Evolutionary conservation across 1,140 invertebrate genomes (phyloP).

Genomic region (Ostrea denselamellosa): DNA sequence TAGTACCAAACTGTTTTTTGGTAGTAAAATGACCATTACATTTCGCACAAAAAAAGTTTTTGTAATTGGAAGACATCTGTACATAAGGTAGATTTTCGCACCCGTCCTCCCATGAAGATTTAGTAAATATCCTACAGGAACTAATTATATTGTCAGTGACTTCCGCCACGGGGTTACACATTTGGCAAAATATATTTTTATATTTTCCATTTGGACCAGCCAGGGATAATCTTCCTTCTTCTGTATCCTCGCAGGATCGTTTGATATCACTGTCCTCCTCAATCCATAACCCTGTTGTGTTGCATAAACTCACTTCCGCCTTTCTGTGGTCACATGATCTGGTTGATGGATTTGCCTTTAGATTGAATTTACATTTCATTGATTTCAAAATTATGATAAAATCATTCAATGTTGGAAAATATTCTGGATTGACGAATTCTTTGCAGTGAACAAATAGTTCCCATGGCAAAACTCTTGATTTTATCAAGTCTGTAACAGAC

Average conservation of each 20-base stretch:
- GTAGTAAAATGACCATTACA: not conserved
- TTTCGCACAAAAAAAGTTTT: conserved; percentile 25
- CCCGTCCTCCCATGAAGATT: not conserved
- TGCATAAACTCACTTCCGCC: not conserved
- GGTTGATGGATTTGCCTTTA: not conserved
- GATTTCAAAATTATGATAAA: not conserved
- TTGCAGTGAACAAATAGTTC: not conserved
- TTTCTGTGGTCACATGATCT: not conserved
- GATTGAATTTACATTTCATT: not conserved
- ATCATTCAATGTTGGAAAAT: not conserved
- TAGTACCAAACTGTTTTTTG: too few species aligned
- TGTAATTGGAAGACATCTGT: not conserved
- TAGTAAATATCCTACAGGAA: not conserved
- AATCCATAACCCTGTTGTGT: not conserved
- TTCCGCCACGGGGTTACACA: conserved; percentile 22
- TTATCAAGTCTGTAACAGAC: not conserved
- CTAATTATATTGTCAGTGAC: not conserved
- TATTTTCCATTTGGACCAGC: not conserved
- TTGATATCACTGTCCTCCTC: not conserved
- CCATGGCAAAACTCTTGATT: not conserved
- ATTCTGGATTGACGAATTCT: not conserved
- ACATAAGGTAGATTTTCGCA: conserved; percentile 17
- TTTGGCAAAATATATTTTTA: conserved; percentile 48
- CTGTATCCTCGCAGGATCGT: conserved; percentile 24
- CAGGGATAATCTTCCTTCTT: not conserved